Conservation (phyloP, 2,113 vertebrate species). For the Gallinago undulata region DNA sequence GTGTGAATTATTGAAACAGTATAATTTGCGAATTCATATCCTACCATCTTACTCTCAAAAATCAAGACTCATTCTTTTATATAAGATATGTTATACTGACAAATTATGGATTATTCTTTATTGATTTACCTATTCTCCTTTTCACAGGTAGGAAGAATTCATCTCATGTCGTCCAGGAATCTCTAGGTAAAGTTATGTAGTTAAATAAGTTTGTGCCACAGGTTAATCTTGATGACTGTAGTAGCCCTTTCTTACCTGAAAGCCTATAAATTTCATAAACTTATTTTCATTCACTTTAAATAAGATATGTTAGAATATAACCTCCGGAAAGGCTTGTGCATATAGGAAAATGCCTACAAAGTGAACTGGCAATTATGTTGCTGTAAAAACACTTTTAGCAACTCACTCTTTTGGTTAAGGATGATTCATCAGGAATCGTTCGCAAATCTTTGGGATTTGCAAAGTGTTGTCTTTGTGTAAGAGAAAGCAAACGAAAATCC, state of each 20-base stretch:
- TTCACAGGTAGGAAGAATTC: background rate
- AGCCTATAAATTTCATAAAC: background rate
- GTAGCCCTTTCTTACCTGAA: background rate
- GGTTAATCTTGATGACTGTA: background rate
- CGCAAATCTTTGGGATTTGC: conserved; percentile 5
- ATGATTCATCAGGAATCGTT: background rate
- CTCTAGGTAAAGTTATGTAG: background rate
- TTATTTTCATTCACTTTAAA: background rate
- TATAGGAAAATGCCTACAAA: background rate
- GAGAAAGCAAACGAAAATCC: conserved; percentile 10
- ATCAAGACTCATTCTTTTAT: background rate
- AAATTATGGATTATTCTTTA: background rate
- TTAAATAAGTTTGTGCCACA: background rate
- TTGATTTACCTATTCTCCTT: background rate
- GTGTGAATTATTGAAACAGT: background rate
- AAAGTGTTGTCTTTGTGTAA: background rate
- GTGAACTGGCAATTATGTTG: background rate
- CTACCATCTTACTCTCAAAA: background rate
- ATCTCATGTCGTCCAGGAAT: background rate
- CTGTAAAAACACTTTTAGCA: background rate
- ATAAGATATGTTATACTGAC: background rate
- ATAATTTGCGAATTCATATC: background rate
- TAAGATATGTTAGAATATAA: background rate
- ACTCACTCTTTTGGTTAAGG: background rate
- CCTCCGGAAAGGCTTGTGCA: background rate